phyloP scores from a whole-genome alignment of 2,888 invertebrate species.

The Megamerina dolium region DNA sequence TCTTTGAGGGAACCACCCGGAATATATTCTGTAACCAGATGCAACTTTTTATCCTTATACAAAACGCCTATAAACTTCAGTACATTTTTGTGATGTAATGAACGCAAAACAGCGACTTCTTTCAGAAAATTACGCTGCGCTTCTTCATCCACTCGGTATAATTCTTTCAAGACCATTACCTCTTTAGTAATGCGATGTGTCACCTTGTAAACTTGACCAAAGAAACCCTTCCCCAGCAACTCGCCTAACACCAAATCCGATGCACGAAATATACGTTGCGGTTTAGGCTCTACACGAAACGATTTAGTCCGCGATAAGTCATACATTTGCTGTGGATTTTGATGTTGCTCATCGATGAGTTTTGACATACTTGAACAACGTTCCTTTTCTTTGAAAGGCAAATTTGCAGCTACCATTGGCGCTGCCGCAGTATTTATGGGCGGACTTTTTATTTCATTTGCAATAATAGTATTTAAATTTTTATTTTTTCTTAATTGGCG shows the following conservation, averaged over 20 bases:
- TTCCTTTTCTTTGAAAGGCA: slow-evolving; percentile 64
- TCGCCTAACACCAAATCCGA: slow-evolving; percentile 84
- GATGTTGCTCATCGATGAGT: slow-evolving; percentile 64
- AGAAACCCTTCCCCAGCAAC: slow-evolving; percentile 86
- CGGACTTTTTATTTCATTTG: slow-evolving; percentile 23
- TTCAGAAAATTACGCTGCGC: slow-evolving; percentile 91
- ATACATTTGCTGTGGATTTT: slow-evolving; percentile 49
- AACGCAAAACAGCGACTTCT: slow-evolving; percentile 89
- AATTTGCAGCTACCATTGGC: slow-evolving; percentile 36
- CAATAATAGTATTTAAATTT: slow-evolving; percentile 42
- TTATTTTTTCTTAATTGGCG: slow-evolving; percentile 55
- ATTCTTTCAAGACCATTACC: slow-evolving; percentile 92
- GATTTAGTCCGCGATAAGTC: slow-evolving; percentile 83
- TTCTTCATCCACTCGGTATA: slow-evolving; percentile 88
- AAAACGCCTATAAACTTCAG: slow-evolving; percentile 86
- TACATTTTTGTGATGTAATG: slow-evolving; percentile 84
- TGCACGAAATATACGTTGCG: slow-evolving; percentile 79
- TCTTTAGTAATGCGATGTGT: slow-evolving; percentile 86
- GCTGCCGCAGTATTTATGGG: neutral
- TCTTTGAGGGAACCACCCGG: slow-evolving; percentile 86
- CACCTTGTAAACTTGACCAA: slow-evolving; percentile 87
- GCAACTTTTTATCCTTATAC: slow-evolving; percentile 85
- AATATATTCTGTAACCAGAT: slow-evolving; percentile 89
- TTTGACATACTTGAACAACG: slow-evolving; percentile 82
- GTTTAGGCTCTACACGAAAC: slow-evolving; percentile 61